Evolutionary conservation across 2,113 vertebrate genomes (phyloP).

Genomic region (Apus apus): DNA sequence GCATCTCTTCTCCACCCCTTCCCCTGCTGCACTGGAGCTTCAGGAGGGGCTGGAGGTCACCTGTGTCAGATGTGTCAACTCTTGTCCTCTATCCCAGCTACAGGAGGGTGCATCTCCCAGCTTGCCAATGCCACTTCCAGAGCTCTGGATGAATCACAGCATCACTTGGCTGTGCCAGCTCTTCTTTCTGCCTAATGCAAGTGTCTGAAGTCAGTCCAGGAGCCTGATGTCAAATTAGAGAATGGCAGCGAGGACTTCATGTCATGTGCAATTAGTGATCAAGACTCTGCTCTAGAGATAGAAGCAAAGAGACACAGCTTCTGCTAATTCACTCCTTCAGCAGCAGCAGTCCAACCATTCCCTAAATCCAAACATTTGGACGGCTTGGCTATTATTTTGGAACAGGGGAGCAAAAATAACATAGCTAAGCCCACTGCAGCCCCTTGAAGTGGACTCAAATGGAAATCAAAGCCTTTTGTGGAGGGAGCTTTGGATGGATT

Average conservation of each 20-base stretch:
- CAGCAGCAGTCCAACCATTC: background rate
- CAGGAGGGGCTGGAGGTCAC: background rate
- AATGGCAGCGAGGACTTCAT: background rate
- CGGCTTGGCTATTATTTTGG: background rate
- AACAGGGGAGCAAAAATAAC: conserved; percentile 53
- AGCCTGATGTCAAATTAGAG: background rate
- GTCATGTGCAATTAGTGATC: background rate
- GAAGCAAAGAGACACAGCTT: background rate
- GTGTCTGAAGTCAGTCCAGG: conserved; percentile 39
- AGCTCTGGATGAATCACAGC: background rate
- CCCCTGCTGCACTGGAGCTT: background rate
- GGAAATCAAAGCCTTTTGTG: conserved; percentile 76
- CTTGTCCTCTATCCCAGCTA: background rate
- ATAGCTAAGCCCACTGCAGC: conserved; percentile 29
- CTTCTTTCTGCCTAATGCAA: background rate
- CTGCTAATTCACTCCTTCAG: background rate
- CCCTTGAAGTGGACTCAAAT: conserved; percentile 78
- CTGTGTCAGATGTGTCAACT: fast-evolving
- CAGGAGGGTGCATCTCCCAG: fast-evolving
- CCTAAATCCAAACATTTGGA: conserved; percentile 51
- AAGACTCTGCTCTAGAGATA: background rate
- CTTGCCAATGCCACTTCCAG: background rate
- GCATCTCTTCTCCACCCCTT: background rate
- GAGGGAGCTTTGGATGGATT: conserved; percentile 70
- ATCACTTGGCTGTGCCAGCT: background rate